Base-by-base conservation (phyloP, 2,888 invertebrate species). In the Drosophila heteroneura region DNA sequence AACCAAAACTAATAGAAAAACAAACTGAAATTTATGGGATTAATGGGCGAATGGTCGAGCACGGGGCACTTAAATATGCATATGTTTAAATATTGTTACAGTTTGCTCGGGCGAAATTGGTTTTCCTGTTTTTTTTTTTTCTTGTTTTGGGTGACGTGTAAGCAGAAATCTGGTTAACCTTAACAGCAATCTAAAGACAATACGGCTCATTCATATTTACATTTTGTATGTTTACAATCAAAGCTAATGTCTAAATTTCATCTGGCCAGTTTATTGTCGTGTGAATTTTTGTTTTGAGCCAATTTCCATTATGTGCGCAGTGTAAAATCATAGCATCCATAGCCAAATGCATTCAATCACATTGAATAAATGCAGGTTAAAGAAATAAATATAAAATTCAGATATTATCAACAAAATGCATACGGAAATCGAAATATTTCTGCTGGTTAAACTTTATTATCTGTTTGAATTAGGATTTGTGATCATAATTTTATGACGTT, bases 21-120 rank as follows among this genome's bases (percentile, higher is more conserved):
- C 61, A 72, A 81, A 77, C 63, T 70, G 66, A 72, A 88, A 90
- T 90, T 85, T 82, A 85, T 85, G 85, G 83, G 76, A 79, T 90
- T 87, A 84, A 66, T 73, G 65, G 70, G 62, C 70, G 58, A 74
- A 33, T 66, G 75, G 41, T 39, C 33, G 49, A 62, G 30, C 81
- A 80, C 53, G 53, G 59, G 65, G 68, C 68, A 81, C 75, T 72
- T 52, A 52, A 37, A 41, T 63, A 72, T 81, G 64, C 61, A 81
- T 66, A 72, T 70, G 58, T 71, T 65, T 72, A 54, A 68, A 81
- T 79, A 79, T 77, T 81, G 78, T 79, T 79, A 79, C 82, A 79
- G 67, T 79, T 79, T 78, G 78, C 73, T 60, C 39, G 51, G 39
- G 51, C 81, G 54, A 68, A 72, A 71, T 77, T 33, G 35, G 68